Evolutionary conservation across 2,797 vertebrate species (phyloP).

Genomic region (Pipistrellus kuhlii): DNA sequence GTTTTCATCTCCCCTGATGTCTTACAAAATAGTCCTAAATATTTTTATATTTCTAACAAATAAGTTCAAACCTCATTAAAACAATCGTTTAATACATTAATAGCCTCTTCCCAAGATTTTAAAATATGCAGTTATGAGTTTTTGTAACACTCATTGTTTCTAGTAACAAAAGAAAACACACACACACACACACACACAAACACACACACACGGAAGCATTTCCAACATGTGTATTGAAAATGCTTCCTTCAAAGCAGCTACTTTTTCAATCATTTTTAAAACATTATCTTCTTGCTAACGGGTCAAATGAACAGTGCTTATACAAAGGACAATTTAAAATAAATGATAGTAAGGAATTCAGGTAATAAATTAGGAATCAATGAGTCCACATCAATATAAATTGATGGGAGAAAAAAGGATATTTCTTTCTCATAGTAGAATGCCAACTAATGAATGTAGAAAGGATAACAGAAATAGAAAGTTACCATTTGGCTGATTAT

Average conservation of each 20-base stretch:
- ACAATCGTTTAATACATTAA: slow-evolving; percentile 2
- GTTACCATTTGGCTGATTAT: not conserved
- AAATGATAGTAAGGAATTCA: slow-evolving; percentile 44
- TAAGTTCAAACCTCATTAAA: slow-evolving; percentile 46
- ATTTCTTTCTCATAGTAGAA: slow-evolving; percentile 13
- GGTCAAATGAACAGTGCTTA: slow-evolving; percentile 1
- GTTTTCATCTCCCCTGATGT: slow-evolving; percentile 21
- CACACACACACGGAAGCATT: not conserved
- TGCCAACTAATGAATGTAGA: slow-evolving; percentile 37
- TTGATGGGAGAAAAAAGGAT: slow-evolving; percentile 7
- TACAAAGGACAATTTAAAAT: slow-evolving; percentile 50
- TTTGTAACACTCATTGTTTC: slow-evolving; percentile 20
- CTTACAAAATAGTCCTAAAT: slow-evolving; percentile 9
- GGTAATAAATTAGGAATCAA: not conserved
- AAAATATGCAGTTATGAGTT: not conserved
- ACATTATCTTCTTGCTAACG: not conserved
- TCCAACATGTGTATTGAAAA: not conserved
- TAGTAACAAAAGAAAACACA: slow-evolving; percentile 9
- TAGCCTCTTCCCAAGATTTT: not conserved
- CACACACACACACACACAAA: not conserved
- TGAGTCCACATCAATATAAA: slow-evolving; percentile 22
- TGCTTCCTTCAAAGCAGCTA: slow-evolving; percentile 10
- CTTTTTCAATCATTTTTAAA: slow-evolving; percentile 57
- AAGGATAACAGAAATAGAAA: slow-evolving; percentile 41
- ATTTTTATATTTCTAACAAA: slow-evolving; percentile 49